Evolutionary conservation across 2,888 invertebrate genomes (phyloP).

Genomic region (Microctonus hyperodae): DNA sequence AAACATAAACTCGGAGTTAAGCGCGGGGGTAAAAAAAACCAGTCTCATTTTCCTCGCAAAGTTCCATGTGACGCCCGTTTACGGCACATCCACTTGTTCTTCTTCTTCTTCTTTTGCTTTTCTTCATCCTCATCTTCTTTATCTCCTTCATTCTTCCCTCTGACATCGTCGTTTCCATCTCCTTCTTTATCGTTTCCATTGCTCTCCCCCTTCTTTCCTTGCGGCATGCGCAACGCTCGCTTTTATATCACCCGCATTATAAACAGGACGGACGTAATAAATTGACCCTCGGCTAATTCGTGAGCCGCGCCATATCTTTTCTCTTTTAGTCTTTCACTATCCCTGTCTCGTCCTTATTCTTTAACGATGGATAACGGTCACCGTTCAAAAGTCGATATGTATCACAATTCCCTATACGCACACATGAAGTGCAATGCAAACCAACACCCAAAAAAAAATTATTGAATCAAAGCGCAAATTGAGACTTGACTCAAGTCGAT

Average conservation of each 20-base stretch:
- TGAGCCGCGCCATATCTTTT: conserved; percentile 37
- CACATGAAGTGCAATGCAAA: not conserved
- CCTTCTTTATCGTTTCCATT: conserved; percentile 2
- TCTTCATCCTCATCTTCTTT: conserved; percentile 9
- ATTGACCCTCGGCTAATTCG: conserved; percentile 48
- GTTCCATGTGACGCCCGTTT: conserved; percentile 54
- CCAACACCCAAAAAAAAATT: no score
- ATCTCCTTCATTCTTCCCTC: not conserved
- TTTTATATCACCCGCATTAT: conserved; percentile 44
- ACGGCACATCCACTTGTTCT: conserved; percentile 44
- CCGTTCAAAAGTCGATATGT: conserved; percentile 16
- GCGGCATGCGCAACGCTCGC: conserved; percentile 24
- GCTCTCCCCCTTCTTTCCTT: conserved; percentile 30
- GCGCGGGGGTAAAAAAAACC: conserved; percentile 47
- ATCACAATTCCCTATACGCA: conserved; percentile 9
- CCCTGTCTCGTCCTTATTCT: conserved; percentile 10
- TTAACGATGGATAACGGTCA: conserved; percentile 18
- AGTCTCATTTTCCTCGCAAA: conserved; percentile 56
- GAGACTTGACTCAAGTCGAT: no score
- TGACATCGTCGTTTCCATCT: conserved; percentile 1
- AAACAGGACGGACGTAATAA: conserved; percentile 47
- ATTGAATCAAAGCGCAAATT: no score
- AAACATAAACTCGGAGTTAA: conserved; percentile 47
- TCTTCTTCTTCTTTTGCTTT: conserved; percentile 18
- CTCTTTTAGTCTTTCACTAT: conserved; percentile 6